Evolutionary conservation across 2,888 invertebrate species (phyloP).

Genomic region (Heliothis peltigera): DNA sequence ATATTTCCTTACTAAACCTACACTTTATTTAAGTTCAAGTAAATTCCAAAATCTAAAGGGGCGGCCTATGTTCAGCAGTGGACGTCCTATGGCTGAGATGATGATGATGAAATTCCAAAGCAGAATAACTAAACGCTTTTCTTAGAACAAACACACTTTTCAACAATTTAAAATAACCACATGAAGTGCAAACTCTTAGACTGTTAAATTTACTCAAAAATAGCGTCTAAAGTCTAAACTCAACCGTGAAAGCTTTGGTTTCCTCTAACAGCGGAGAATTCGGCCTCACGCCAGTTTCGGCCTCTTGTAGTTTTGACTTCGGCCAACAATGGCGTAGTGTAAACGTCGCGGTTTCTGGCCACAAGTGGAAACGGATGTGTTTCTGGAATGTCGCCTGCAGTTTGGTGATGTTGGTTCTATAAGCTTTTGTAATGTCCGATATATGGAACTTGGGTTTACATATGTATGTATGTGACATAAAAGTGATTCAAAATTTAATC

Average conservation of each 20-base stretch:
- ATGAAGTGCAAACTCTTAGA: conserved; percentile 1
- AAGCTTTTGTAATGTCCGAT: background rate
- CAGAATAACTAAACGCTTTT: background rate
- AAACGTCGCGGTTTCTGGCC: conserved; percentile 45
- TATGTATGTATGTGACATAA: background rate
- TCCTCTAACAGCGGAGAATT: conserved; percentile 17
- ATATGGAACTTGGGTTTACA: conserved; percentile 12
- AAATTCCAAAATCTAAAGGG: too few relatives aligned
- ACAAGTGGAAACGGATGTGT: conserved; percentile 42
- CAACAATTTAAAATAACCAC: background rate
- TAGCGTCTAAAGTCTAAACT: conserved; percentile 2
- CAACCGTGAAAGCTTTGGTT: background rate
- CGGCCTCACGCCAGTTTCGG: conserved; percentile 9
- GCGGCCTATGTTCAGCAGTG: too few relatives aligned
- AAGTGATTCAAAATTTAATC: too few relatives aligned
- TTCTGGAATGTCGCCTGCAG: conserved; percentile 36
- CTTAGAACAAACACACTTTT: background rate
- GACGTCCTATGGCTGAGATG: too few relatives aligned
- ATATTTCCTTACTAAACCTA: too few relatives aligned
- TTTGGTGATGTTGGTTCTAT: conserved; percentile 7
- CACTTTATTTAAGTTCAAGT: too few relatives aligned
- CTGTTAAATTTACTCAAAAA: conserved; percentile 23
- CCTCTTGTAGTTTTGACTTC: background rate
- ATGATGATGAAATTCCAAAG: too few relatives aligned
- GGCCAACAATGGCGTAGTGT: conserved; percentile 25